Evolutionary conservation across 2,797 vertebrate species (phyloP).

Genomic region (Danio kyathit): DNA sequence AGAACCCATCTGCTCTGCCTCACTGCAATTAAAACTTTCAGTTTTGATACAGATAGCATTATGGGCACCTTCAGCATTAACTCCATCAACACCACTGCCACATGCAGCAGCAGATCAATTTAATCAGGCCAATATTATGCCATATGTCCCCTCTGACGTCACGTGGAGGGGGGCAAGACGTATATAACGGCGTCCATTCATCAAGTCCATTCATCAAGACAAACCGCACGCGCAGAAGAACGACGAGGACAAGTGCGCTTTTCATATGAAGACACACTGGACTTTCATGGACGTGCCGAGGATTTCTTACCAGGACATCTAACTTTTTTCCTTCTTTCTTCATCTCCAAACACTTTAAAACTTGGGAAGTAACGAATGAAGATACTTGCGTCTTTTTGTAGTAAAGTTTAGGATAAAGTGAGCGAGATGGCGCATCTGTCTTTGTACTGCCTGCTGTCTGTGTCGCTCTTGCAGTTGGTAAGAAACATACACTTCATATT

Average conservation of each 20-base stretch:
- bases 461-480: conserved; percentile 73
- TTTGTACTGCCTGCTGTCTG: conserved; percentile 69
- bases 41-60: conserved; percentile 5
- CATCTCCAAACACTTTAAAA: not conserved
- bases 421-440: conserved; percentile 70
- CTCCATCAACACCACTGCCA: conserved; percentile 27
- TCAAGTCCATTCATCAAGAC: conserved; percentile 29
- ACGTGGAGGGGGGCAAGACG: conserved; percentile 60
- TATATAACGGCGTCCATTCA: conserved; percentile 68
- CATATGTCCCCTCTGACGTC: conserved; percentile 60
- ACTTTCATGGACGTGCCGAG: conserved; percentile 15
- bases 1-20: conserved; percentile 1
- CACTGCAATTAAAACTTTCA: not conserved
- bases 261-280: not conserved
- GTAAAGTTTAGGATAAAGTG: conserved; percentile 42
- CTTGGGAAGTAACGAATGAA: conserved; percentile 51
- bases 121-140: conserved; percentile 60
- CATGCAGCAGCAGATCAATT: conserved; percentile 63
- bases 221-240: not conserved
- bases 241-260: not conserved
- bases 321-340: not conserved
- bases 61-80: not conserved
- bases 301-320: conserved; percentile 1
- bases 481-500: conserved; percentile 56
- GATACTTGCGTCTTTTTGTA: conserved; percentile 48